A percentile compares a stretch with the other conserved stretches of the same genome.
These are phyloP conservation scores for Drosophila limbata DNA, from an alignment of 2,888 invertebrate genomes.

Conservation along the genomic window DNA sequence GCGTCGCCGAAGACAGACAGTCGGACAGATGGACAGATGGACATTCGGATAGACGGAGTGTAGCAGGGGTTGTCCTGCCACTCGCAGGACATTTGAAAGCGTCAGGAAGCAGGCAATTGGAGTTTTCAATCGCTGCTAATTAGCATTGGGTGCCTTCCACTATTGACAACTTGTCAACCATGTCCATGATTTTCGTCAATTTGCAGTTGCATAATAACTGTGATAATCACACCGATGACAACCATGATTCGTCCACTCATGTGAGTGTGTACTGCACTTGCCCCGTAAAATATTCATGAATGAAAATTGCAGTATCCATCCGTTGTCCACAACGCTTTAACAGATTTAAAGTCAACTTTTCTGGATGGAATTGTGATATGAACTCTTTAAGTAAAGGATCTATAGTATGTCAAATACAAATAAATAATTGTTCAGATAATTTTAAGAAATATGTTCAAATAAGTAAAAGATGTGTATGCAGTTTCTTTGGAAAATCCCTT, in stretches of 20 bases:
- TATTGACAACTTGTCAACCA: slow-evolving; percentile 72
- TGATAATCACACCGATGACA: slow-evolving; percentile 65
- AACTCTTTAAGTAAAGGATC: not conserved
- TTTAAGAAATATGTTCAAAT: too few species aligned
- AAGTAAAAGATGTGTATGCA: too few species aligned
- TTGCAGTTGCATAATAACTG: slow-evolving; percentile 56
- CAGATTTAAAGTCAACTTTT: not conserved
- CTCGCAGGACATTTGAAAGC: slow-evolving; percentile 13
- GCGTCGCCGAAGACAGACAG: slow-evolving; percentile 50
- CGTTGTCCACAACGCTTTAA: not conserved
- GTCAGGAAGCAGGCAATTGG: slow-evolving; percentile 58
- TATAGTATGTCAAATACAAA: too few species aligned
- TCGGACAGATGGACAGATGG: slow-evolving; percentile 4
- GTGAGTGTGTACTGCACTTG: slow-evolving; percentile 17
- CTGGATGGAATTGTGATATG: not conserved
- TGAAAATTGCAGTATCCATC: slow-evolving; percentile 3
- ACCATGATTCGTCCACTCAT: slow-evolving; percentile 37
- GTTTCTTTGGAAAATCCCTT: too few species aligned
- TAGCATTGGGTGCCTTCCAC: slow-evolving; percentile 49
- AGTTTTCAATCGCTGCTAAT: slow-evolving; percentile 80
- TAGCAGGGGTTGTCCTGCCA: slow-evolving; percentile 7
- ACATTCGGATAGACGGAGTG: not conserved
- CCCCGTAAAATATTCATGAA: slow-evolving; percentile 37
- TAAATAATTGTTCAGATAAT: too few species aligned
- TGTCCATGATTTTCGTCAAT: slow-evolving; percentile 40